Evolutionary conservation across 64 coral and sea anemone species (phyloP), one percentile per base, ranked within the genome.

Genomic region (Actinia equina): DNA sequence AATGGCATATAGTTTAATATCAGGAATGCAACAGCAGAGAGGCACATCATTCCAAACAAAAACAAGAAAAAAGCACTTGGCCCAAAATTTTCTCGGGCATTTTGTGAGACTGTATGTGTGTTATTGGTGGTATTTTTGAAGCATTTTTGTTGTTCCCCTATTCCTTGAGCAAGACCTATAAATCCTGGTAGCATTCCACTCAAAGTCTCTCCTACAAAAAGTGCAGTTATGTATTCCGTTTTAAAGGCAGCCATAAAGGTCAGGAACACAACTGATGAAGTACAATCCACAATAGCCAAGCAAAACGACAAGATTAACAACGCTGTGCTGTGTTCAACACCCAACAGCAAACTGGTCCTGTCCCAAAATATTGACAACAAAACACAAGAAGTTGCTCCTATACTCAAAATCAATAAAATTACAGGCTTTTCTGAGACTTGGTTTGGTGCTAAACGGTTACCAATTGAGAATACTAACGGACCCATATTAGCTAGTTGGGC

Each of bases 231-330:
- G 57, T 99, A 99, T 6, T 63, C 67, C 1, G 97, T 85, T 2
- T 88, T 80, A 20, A 95, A 99, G 7, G 79, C 62, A 2, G 90
- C 83, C 93, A 99, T 99, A 54, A 99, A 99, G 12, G 97, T 95
- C 11, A 99, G 86, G 89, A 99, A 99, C 11, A 95, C 97, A 20
- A 99, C 91, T 20, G 97, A 91, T 1, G 97, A 99, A 20, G 97
- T 99, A 52, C 97, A 99, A 59, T 99, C 97, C 8, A 99, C 97
- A 42, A 99, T 63, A n/a, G 97, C 93, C 41, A 99, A 41, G 46
- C 77, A 74, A 43, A 99, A 99, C 2, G 93, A 92, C 23, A 99
- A 84, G 17, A 85, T 86, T 52, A 99, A 88, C 17, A 99, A 92
- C 8, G 87, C 97, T 51, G 88, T 86, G 19, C 97, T 99, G 85